phyloP scores from a whole-genome alignment of 1,140 invertebrate genomes.

The Drosophila kurseongensis region DNA sequence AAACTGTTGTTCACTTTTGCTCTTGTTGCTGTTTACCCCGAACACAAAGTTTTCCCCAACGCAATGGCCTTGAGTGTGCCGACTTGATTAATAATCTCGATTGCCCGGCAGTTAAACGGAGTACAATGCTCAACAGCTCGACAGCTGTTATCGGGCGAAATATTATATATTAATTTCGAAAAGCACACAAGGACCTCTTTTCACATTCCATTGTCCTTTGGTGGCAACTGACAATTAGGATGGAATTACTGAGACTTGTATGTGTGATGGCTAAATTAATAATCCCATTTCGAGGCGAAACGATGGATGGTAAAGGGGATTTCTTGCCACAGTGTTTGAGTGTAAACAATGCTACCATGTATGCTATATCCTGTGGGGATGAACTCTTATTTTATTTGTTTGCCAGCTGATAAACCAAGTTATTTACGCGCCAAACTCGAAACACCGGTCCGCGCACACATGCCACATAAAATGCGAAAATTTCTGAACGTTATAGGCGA shows the following conservation, averaged over 20 bases:
- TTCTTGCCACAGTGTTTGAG: background rate
- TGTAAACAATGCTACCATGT: constrained; percentile 29
- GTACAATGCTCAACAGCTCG: background rate
- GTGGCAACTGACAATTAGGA: background rate
- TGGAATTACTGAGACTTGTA: background rate
- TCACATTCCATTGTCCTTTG: constrained; percentile 3
- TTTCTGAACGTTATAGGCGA: background rate
- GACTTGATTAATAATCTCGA: constrained; percentile 42
- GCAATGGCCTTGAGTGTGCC: constrained; percentile 27
- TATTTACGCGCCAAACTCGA: constrained; percentile 70
- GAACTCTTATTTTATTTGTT: background rate
- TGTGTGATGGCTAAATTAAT: constrained; percentile 6
- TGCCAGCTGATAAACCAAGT: constrained; percentile 49
- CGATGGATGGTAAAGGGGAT: background rate
- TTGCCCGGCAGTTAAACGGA: constrained; percentile 7
- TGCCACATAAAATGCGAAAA: constrained; percentile 12
- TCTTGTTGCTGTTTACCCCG: background rate
- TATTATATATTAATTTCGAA: constrained; percentile 25
- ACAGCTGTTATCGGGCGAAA: constrained; percentile 37
- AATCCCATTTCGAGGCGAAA: constrained; percentile 1
- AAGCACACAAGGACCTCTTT: constrained; percentile 7
- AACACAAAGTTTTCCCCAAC: background rate
- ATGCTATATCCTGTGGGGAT: constrained; percentile 2
- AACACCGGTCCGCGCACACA: constrained; percentile 47
- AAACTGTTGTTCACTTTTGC: constrained; percentile 9